Conservation (phyloP, 2,888 invertebrate species). For the Tenthredo mesomela region DNA sequence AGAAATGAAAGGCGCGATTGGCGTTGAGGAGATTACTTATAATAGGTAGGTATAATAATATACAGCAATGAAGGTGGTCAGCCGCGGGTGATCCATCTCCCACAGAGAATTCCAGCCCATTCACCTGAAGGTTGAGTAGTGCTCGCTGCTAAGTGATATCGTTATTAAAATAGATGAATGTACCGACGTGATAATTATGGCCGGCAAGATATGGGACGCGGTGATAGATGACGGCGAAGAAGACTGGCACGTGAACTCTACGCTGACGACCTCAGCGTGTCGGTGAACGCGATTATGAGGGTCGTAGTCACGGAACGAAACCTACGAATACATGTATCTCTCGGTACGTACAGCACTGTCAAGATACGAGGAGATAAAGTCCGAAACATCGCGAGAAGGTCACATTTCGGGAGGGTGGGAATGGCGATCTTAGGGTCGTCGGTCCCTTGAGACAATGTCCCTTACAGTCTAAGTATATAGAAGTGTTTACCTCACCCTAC, state of each 20-base stretch:
- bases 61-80: conserved; percentile 2
- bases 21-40: conserved; percentile 8
- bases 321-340: background rate
- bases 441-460: conserved; percentile 4
- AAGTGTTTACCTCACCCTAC: background rate
- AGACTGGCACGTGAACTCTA: conserved; percentile 34
- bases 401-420: background rate
- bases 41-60: conserved; percentile 1
- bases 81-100: conserved; percentile 50
- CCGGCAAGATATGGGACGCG: conserved; percentile 5
- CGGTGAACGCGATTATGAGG: conserved; percentile 23
- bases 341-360: conserved; percentile 10
- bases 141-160: conserved; percentile 50
- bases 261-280: conserved; percentile 21
- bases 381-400: conserved; percentile 5
- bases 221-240: conserved; percentile 47
- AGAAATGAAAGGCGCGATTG: conserved; percentile 6
- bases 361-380: conserved; percentile 29
- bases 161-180: conserved; percentile 53
- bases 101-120: conserved; percentile 15
- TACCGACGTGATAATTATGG: conserved; percentile 54
- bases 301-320: conserved; percentile 31
- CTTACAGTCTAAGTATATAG: background rate
- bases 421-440: conserved; percentile 38
- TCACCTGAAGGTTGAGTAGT: conserved; percentile 41